Evolutionary conservation across 2,797 vertebrate genomes (phyloP).

Genomic region (Coracias cyanogaster): DNA sequence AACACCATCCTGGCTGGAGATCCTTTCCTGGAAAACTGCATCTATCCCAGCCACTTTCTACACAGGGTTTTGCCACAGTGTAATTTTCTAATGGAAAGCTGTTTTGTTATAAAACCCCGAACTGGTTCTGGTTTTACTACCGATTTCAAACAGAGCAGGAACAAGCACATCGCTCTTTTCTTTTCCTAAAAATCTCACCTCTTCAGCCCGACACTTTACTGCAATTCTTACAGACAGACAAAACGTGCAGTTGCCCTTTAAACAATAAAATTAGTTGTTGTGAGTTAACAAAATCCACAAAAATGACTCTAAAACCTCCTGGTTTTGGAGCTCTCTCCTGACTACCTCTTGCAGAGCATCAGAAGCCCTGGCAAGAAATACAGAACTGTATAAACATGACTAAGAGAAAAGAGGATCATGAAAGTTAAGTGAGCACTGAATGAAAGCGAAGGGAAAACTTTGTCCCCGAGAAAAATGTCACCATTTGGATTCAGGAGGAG

Average conservation of each 20-base stretch:
- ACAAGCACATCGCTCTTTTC: background rate
- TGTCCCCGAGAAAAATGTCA: background rate
- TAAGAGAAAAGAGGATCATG: background rate
- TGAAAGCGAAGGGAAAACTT: background rate
- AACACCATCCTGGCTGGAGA: background rate
- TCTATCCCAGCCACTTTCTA: background rate
- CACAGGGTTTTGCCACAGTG: background rate
- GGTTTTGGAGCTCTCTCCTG: background rate
- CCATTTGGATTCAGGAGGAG: background rate
- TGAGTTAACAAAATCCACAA: background rate
- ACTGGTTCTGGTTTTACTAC: background rate
- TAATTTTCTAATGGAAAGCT: background rate
- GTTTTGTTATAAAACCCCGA: background rate
- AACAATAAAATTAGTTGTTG: background rate
- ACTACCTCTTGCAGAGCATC: background rate
- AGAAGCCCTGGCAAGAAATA: background rate
- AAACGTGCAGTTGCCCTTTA: background rate
- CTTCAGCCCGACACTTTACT: background rate
- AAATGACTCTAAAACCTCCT: background rate
- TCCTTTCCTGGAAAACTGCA: background rate
- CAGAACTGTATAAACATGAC: background rate
- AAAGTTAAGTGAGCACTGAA: background rate
- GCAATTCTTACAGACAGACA: background rate
- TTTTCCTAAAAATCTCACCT: background rate
- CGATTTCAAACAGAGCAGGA: background rate